A percentile compares a stretch with the other conserved stretches of the same genome.
Evolutionary conservation across 2,113 vertebrate species (phyloP).

Genomic region (Stigmatopora nigra): DNA sequence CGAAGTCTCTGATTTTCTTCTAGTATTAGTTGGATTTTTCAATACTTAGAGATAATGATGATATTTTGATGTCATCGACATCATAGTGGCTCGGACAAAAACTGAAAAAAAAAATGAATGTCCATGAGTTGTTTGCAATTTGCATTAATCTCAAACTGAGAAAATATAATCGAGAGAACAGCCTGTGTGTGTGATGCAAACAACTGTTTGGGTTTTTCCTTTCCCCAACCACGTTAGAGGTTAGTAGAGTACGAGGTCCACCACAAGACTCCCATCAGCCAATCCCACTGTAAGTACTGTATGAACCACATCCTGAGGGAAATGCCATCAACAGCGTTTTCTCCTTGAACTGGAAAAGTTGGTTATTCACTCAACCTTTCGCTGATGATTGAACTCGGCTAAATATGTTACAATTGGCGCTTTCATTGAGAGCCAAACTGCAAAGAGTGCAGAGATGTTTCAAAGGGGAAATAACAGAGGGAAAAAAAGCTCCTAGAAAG

Average conservation of each 20-base stretch:
- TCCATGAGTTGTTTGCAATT: constrained; percentile 23
- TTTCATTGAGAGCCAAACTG: constrained; percentile 69
- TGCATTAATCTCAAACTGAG: constrained; percentile 4
- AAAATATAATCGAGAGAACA: constrained; percentile 39
- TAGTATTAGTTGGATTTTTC: no score
- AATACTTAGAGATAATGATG: no score
- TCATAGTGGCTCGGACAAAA: background rate
- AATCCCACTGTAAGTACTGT: constrained; percentile 62
- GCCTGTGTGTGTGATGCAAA: constrained; percentile 43
- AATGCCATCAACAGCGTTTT: constrained; percentile 64
- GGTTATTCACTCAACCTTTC: constrained; percentile 77
- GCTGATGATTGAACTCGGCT: constrained; percentile 68
- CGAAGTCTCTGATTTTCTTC: no score
- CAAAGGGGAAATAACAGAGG: constrained; percentile 60
- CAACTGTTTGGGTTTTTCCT: constrained; percentile 63
- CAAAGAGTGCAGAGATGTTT: constrained; percentile 52
- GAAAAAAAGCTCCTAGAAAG: constrained; percentile 49
- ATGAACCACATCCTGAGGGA: constrained; percentile 75
- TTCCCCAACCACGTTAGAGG: constrained; percentile 52
- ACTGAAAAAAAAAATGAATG: constrained; percentile 44
- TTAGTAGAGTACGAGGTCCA: constrained; percentile 52
- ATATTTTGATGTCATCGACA: no score
- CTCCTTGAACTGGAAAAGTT: constrained; percentile 72
- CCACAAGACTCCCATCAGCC: constrained; percentile 66
- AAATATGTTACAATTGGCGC: constrained; percentile 72